Evolutionary conservation across 2,888 invertebrate genomes (phyloP), one percentile per base, ranked within the genome.

Genomic region (Cactoblastis cactorum): DNA sequence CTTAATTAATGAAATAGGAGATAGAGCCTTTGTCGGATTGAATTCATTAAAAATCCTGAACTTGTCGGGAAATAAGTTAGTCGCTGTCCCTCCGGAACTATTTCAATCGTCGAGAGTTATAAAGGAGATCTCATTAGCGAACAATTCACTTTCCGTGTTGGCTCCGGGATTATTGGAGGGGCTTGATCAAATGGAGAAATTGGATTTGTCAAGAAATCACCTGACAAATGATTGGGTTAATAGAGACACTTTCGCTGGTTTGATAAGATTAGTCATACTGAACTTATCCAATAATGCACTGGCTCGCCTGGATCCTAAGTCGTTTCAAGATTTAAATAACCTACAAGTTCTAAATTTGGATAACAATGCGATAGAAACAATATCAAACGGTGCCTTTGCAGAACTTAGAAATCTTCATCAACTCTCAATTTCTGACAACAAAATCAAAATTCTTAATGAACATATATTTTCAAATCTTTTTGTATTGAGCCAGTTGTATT

Each of bases 21-120:
- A 95, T 74, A 90, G 94, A 62, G 93, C 95, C 46, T 92, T 96
- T 60, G 92, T 91, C 54, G 95, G 95, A 57, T 83, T 96, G 61
- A 91, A 86, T 62, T 91, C 92, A 58, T 85, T 96, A 65, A 92
- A 92, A 73, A 91, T 92, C 63, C 84, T 97, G 45, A 95, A 96
- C 84, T 86, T 96, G 74, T 95, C 95, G 9, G 94, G 94, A 74
- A 96, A 97, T 87, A 92, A 92, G 71, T 90, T 97, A 69, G 93
- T 93, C 46, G 94, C 94, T 39, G 91, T 96, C 62, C 96, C 96
- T 46, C 94, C 95, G 15, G 94, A 95, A 80, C 80, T 96, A 64
- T 95, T 96, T 80, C 92, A 93, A 75, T 92, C 93, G 59, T 93
- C 93, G 39, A 90, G 92, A 63, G 92, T 94, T 67, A 86, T 96